A percentile compares a stretch with the other conserved stretches of the same genome.
Evolutionary conservation across 2,797 vertebrate species (phyloP).

Genomic region (Amblyraja radiata): DNA sequence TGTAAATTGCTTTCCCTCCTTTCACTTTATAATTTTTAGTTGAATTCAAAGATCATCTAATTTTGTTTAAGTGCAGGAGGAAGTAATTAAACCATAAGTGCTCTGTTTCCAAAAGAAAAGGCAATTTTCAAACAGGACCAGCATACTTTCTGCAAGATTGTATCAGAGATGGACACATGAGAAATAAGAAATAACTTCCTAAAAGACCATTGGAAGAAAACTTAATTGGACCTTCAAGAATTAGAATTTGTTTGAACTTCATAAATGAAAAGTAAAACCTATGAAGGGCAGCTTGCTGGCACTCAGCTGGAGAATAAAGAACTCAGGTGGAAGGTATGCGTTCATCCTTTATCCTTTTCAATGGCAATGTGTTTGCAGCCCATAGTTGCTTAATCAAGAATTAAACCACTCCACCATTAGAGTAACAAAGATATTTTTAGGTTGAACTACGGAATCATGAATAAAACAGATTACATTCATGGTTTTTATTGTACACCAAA

Average conservation of each 20-base stretch:
- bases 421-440: neutral
- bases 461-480: neutral
- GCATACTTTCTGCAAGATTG: neutral
- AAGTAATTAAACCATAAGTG: constrained; percentile 30
- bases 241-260: constrained; percentile 15
- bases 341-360: neutral
- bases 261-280: neutral
- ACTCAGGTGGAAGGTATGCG: neutral
- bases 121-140: constrained; percentile 13
- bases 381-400: constrained; percentile 13
- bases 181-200: constrained; percentile 14
- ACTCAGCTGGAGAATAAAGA: neutral
- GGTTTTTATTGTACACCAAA: neutral
- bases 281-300: neutral
- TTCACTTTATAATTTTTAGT: neutral
- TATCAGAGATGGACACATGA: neutral
- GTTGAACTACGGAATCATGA: neutral
- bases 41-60: neutral
- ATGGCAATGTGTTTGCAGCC: neutral
- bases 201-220: constrained; percentile 17
- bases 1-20: neutral
- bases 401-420: neutral
- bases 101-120: constrained; percentile 3
- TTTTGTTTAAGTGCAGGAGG: neutral
- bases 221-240: constrained; percentile 16